Percentiles rank a stretch among this genome's conserved stretches.
Conservation (phyloP, 2,888 invertebrate species). For the Gortyna flavago region DNA sequence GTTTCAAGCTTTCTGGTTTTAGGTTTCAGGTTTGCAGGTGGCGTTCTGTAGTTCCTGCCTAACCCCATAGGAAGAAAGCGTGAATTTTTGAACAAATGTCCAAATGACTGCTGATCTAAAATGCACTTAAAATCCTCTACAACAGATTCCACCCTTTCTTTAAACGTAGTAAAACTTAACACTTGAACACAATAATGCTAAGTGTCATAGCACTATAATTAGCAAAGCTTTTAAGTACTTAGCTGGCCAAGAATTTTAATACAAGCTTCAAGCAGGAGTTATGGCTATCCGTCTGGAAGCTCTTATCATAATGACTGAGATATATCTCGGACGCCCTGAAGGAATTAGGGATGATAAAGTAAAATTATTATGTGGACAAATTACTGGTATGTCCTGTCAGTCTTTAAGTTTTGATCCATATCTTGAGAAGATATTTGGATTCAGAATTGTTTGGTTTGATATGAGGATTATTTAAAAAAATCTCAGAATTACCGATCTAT, state of each 20-base stretch:
- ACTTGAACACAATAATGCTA: constrained; percentile 24
- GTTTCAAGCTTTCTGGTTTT: neutral
- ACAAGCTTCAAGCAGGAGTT: constrained; percentile 38
- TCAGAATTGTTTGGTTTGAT: neutral
- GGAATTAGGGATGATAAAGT: constrained; percentile 6
- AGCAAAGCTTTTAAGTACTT: constrained; percentile 51
- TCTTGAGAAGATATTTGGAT: neutral
- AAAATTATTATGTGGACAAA: constrained; percentile 5
- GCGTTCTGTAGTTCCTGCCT: neutral
- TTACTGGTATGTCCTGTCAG: neutral
- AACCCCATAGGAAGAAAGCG: too few species aligned
- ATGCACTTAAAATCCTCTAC: neutral
- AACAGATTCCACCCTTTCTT: constrained; percentile 4
- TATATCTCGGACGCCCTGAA: constrained; percentile 19
- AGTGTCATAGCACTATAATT: constrained; percentile 47
- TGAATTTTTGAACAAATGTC: neutral
- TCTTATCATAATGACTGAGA: constrained; percentile 43
- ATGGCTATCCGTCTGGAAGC: constrained; percentile 22
- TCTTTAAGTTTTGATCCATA: too few species aligned
- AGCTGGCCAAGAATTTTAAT: constrained; percentile 52
- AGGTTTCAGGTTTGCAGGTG: neutral
- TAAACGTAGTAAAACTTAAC: constrained; percentile 10
- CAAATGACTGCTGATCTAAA: neutral
- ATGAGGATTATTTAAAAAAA: neutral
- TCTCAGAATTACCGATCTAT: too few species aligned